phyloP scores from a whole-genome alignment of 2,888 invertebrate genomes.

The Ctenicera cuprea region DNA sequence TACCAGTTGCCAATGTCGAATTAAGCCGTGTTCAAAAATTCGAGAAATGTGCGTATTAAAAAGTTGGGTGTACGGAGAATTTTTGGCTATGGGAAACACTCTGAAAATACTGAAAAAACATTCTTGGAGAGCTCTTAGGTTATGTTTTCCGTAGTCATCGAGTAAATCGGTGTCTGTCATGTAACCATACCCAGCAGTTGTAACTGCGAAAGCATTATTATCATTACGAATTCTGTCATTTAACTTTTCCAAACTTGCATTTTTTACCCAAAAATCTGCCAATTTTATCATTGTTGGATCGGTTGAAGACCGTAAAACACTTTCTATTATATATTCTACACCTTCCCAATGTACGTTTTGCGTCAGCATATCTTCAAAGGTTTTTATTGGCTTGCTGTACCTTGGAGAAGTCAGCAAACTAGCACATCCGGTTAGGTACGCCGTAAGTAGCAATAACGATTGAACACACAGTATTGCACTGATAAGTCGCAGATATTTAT shows the following conservation, averaged over 20 bases:
- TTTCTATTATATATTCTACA: background rate
- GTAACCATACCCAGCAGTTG: background rate
- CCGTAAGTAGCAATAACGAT: conserved; percentile 29
- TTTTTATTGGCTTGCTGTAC: conserved; percentile 29
- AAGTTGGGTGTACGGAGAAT: conserved; percentile 56
- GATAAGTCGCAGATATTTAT: conserved; percentile 10
- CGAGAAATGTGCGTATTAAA: conserved; percentile 52
- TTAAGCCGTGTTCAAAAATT: conserved; percentile 56
- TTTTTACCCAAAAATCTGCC: no score
- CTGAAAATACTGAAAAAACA: conserved; percentile 54
- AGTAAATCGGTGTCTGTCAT: conserved; percentile 52
- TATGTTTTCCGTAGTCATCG: conserved; percentile 51
- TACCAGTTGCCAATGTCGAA: conserved; percentile 53
- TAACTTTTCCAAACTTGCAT: background rate
- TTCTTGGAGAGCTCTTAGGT: conserved; percentile 52
- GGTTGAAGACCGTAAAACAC: no score
- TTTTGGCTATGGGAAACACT: conserved; percentile 53
- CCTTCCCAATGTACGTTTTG: conserved; percentile 52
- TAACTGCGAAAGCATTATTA: conserved; percentile 1
- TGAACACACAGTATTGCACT: conserved; percentile 24
- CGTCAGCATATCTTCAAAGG: conserved; percentile 53
- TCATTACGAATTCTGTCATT: background rate
- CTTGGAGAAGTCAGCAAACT: conserved; percentile 37
- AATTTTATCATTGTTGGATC: no score
- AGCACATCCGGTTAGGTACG: conserved; percentile 40